Conservation (phyloP, 2,888 invertebrate genomes). For the Sphaeridia pumilis region DNA sequence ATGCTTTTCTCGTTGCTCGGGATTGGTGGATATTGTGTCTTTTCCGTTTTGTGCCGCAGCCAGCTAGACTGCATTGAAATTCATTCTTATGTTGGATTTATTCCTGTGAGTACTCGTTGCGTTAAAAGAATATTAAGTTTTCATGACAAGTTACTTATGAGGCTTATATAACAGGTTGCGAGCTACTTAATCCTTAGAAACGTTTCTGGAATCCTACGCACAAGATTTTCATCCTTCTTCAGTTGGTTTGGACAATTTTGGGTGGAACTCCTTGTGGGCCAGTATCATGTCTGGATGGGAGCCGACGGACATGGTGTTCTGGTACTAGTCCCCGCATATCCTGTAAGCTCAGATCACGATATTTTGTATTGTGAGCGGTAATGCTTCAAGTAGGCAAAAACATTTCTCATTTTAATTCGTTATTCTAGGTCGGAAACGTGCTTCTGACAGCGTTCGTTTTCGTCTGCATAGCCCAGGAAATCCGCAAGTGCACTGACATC, state of each 20-base stretch:
- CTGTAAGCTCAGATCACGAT: constrained; percentile 45
- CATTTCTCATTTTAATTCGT: no score
- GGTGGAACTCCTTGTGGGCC: constrained; percentile 75
- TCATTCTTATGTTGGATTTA: constrained; percentile 81
- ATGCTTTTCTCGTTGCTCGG: constrained; percentile 62
- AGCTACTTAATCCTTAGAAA: constrained; percentile 79
- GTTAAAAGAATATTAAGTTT: no score
- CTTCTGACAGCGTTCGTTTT: constrained; percentile 91
- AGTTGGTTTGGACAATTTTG: constrained; percentile 92
- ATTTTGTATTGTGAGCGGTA: no score
- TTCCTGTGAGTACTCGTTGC: constrained; percentile 60
- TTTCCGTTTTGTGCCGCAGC: constrained; percentile 72
- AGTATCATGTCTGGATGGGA: constrained; percentile 92
- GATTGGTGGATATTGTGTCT: constrained; percentile 63
- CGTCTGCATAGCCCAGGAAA: constrained; percentile 84
- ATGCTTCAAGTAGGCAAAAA: no score
- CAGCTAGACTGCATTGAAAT: constrained; percentile 84
- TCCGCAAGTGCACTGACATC: constrained; percentile 62
- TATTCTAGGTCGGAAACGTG: constrained; percentile 53
- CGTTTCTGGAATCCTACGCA: constrained; percentile 73
- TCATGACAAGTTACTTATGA: no score
- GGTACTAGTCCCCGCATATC: constrained; percentile 81
- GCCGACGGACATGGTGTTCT: constrained; percentile 87
- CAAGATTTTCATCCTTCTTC: constrained; percentile 81
- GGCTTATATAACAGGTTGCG: constrained; percentile 57